Evolutionary conservation across 2,888 invertebrate genomes (phyloP), one percentile per base, ranked within the genome.

Genomic region (Macrophya alboannulata): DNA sequence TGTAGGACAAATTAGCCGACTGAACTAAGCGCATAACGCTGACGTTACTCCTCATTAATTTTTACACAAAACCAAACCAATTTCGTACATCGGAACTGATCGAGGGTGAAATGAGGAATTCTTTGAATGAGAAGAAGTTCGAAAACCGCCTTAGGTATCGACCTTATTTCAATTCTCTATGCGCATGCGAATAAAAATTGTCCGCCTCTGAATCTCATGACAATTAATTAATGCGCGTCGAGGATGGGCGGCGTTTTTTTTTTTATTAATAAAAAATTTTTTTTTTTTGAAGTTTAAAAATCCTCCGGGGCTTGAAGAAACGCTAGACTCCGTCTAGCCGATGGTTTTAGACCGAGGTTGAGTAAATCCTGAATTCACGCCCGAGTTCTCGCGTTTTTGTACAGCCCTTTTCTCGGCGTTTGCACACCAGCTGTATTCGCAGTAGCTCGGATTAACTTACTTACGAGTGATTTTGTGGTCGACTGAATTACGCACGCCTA

Each of bases 281-380:
- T 48, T 15, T 12, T 48, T 48, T 48, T 48, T 5, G 0, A 17
- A 37, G 31, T 68, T 37, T 4, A 15, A 37, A 37, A 25, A 62
- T 62, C 21, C 12, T 12, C 21, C 10, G 68, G 37, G 37, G 37
- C 10, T 37, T 21, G 12, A 62, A 25, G 62, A 25, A 25, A 62
- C 10, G 62, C 37, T 68, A 15, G 25, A 25, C 25, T 37, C 17
- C 37, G 37, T 37, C 68, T 68, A 37, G 62, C 62, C 68, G 68
- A 68, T 68, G 68, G 17, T 6, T 68, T 68, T 3, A 37, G 5
- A 68, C 68, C 31, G 74, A 74, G n/a, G 85, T 86, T 87, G 85
- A 87, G 86, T 87, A 88, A 87, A 88, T 89, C 88, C 88, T 88
- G 88, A 88, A 88, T 88, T 89, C 87, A 88, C 88, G 88, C 87